Base-by-base conservation (phyloP, 2,888 invertebrate genomes). In the Gerris lacustris region DNA sequence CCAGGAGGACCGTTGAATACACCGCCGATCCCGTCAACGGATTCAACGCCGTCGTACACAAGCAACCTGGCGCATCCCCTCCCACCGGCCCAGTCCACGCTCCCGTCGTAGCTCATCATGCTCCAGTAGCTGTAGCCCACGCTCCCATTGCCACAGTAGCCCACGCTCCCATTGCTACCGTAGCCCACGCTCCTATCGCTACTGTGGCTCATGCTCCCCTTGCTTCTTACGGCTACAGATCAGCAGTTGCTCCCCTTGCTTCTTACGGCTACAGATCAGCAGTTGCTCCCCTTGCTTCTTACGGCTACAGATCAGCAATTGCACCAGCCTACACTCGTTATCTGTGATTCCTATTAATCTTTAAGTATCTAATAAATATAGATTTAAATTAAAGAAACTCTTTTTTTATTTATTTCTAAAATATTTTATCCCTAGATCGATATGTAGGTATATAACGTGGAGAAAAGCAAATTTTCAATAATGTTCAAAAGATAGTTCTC, bases 1-100 rank as follows among this genome's bases (percentile, higher is more conserved):
- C 86, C 71, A 81, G 88, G 71, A 83, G 90, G 76, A 84, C 87
- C 69, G 90, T 90, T 63, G 84, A 86, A 75, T 90, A 90, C 43
- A 67, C 70, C 44, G 44, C 67, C 17, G 70, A 63, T 43, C 70
- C 68, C 45, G 55, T 70, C 6, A 67, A 62, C 9, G 45, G 62
- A 45, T 44, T 63, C 44, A 69, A 66, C 43, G 67, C 70, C 31
- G 15, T 68, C 11, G 17, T 18, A 2, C 43, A 31, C 66, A 31
- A 17, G 67, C 2, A 18, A 9, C 45, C 70, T 1, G 31, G 44
- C 7, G 70, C 62, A 44, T 66, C 70, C n/a, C 67, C 70, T 45
- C 31, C 62, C 62, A 44, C 66, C n/a, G 5, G 67, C 66, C 31
- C 44, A 6, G 66, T 47, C 44, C 47, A 11, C 15, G 17, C 44